phyloP scores from a whole-genome alignment of 2,113 vertebrate genomes.

The Petrocephalus zakoni region DNA sequence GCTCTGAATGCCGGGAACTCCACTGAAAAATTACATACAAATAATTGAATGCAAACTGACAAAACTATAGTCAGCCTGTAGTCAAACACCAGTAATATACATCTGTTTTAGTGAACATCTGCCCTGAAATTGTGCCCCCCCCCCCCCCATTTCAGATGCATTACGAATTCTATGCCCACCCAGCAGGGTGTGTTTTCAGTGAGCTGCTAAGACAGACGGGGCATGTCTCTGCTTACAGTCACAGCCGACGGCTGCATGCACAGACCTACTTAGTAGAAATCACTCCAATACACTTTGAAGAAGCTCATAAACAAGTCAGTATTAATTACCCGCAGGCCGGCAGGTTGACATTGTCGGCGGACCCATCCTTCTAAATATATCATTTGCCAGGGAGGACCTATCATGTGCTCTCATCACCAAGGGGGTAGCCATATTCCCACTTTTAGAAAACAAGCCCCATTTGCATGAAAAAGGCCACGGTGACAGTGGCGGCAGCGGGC shows the following conservation, averaged over 20 bases:
- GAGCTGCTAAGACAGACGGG: not conserved
- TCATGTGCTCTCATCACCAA: slow-evolving; percentile 74
- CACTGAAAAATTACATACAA: not conserved
- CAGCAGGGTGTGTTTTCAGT: too few species aligned
- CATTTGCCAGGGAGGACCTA: slow-evolving; percentile 60
- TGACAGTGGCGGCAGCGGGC: slow-evolving; percentile 55
- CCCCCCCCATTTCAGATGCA: too few species aligned
- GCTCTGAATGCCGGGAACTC: not conserved
- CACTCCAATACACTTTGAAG: slow-evolving; percentile 49
- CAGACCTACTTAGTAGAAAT: not conserved
- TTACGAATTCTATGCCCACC: too few species aligned
- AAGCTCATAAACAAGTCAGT: slow-evolving; percentile 61
- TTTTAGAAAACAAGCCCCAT: slow-evolving; percentile 76
- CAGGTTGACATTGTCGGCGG: slow-evolving; percentile 63
- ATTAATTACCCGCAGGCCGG: slow-evolving; percentile 64
- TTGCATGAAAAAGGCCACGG: slow-evolving; percentile 88
- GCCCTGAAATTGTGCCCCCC: too few species aligned
- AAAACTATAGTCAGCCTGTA: not conserved
- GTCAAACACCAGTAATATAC: not conserved
- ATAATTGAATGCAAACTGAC: not conserved
- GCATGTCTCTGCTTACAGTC: not conserved
- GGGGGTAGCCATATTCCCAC: slow-evolving; percentile 67
- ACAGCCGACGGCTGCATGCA: not conserved
- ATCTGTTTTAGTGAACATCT: not conserved
- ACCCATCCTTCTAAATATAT: slow-evolving; percentile 62